These are phyloP conservation scores for Neostethus bicornis DNA, from an alignment of 2,797 vertebrate species.

Conservation along the genomic window DNA sequence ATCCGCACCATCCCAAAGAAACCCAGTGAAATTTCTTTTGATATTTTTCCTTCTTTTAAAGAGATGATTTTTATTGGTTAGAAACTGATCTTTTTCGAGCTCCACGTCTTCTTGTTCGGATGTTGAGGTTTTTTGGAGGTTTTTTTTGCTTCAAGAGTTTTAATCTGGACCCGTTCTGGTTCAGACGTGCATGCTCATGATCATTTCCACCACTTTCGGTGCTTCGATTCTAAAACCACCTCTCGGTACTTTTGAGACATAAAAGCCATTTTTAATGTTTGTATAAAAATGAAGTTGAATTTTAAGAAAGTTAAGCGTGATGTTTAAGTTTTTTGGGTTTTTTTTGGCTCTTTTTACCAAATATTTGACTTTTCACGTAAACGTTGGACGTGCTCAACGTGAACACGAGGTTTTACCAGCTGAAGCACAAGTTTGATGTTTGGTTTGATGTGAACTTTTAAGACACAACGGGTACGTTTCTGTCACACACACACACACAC, in stretches of 20 bases:
- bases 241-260: conserved; percentile 60
- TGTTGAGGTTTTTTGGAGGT: too few relatives aligned
- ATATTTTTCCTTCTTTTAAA: too few relatives aligned
- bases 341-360: conserved; percentile 55
- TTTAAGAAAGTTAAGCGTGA: conserved; percentile 35
- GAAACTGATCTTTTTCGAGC: conserved; percentile 13
- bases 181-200: conserved; percentile 47
- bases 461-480: conserved; percentile 9
- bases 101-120: conserved; percentile 9
- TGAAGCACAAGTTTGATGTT: conserved; percentile 55
- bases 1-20: too few relatives aligned
- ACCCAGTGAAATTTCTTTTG: too few relatives aligned
- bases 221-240: conserved; percentile 70
- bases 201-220: conserved; percentile 49
- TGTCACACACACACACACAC: too few relatives aligned
- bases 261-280: conserved; percentile 69
- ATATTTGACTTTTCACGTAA: conserved; percentile 52
- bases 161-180: not conserved
- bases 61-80: not conserved
- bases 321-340: conserved; percentile 46
- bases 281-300: conserved; percentile 54
- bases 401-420: conserved; percentile 29
- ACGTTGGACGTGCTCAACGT: conserved; percentile 13
- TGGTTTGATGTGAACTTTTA: conserved; percentile 24
- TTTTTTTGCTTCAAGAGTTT: not conserved